Evolutionary conservation across 2,797 vertebrate species (phyloP), one percentile per base, ranked within the genome.

Genomic region (Melanotaenia trifasciata): DNA sequence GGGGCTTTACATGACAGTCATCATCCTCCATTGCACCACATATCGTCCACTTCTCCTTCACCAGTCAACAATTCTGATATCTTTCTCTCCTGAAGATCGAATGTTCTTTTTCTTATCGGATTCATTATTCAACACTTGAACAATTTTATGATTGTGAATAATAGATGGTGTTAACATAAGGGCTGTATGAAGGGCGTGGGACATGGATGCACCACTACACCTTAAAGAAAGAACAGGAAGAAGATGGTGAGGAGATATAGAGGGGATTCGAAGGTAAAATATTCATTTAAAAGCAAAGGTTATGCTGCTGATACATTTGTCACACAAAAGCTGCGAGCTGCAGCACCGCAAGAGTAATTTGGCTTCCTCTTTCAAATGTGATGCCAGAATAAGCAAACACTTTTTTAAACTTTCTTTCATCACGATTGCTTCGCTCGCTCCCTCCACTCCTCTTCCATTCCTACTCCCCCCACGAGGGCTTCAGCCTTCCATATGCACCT

Each of bases 81-180:
- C 75, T 86, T 24, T 81, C 80, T 88, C 82, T 83, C 78, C 76
- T 80, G 64, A 63, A 71, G 78, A 78, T 78, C 76, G 78, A 87
- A 81, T 62, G 58, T 63, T 75, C 72, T 84, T 63, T 61, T 71
- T 80, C 70, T 84, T 75, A 70, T 80, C 72, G 72, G 80, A 83
- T 91, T 79, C 80, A 91, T 91, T 88, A 90, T 91, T 91, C 89
- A 92, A 74, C 79, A 84, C 85, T 78, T 20, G 76, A 85, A 81
- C 72, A 79, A 83, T 79, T 81, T 89, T 85, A 86, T 83, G 80
- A 78, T 78, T 72, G 84, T 91, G 85, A 90, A 92, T 92, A 93
- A 93, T 93, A 87, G 83, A 91, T 87, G 71, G 76, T 87, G 82
- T 87, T 89, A 89, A 89, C 60, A 74, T 88, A 78, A 56, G 56